Evolutionary conservation across 2,113 vertebrate species (phyloP).

Genomic region (Sinocyclocheilus maitianheensis): DNA sequence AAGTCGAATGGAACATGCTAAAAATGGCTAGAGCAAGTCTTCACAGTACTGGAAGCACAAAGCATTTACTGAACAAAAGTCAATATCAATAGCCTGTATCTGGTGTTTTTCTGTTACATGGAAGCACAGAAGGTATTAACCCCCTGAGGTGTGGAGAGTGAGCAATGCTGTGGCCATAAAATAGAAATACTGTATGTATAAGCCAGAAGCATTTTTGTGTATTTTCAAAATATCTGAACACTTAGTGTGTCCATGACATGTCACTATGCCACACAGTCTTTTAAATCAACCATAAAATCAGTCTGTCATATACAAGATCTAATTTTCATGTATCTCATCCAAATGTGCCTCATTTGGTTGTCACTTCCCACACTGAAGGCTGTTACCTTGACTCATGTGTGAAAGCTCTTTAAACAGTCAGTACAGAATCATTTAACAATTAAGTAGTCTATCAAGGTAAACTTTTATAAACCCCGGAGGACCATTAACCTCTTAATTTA

Average conservation of each 20-base stretch:
- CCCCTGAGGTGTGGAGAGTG: background rate
- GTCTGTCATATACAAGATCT: background rate
- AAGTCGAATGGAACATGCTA: background rate
- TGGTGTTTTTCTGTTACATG: background rate
- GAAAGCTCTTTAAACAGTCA: slow-evolving; percentile 7
- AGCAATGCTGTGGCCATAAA: background rate
- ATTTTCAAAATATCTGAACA: background rate
- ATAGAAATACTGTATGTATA: background rate
- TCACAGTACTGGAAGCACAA: background rate
- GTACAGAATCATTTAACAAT: background rate
- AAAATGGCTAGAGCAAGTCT: background rate
- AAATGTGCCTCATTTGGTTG: slow-evolving; percentile 11
- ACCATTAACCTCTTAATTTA: background rate
- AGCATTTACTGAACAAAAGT: background rate
- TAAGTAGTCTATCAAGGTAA: slow-evolving; percentile 9
- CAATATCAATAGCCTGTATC: background rate
- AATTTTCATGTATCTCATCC: background rate
- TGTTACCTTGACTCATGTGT: background rate
- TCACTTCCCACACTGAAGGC: slow-evolving; percentile 2
- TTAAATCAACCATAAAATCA: background rate
- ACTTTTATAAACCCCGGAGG: background rate
- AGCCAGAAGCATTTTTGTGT: background rate
- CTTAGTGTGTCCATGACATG: background rate
- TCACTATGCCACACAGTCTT: background rate
- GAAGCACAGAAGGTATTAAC: background rate